Evolutionary conservation across 64 coral and sea anemone species (phyloP).

Genomic region (Montipora foliosa): DNA sequence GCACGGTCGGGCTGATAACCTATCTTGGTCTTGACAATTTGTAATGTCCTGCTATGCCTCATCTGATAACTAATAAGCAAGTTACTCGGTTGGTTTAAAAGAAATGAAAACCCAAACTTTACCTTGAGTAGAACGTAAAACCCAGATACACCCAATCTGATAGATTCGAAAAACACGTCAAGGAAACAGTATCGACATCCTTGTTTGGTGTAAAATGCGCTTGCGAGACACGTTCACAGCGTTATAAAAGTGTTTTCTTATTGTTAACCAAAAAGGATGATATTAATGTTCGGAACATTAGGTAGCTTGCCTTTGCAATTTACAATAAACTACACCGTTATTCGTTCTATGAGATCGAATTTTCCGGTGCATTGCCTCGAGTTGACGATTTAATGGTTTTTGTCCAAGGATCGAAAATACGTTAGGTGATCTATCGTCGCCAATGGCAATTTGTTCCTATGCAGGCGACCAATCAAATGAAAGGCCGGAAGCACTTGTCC

Average conservation of each 20-base stretch:
- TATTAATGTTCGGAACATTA: neutral
- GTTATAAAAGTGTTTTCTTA: neutral
- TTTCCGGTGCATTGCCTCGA: neutral
- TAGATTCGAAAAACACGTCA: no score
- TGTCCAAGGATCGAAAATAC: neutral
- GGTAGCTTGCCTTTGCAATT: neutral
- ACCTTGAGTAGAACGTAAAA: no score
- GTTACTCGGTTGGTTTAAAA: no score
- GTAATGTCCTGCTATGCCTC: no score
- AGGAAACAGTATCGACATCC: no score
- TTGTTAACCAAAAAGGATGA: neutral
- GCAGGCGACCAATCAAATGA: neutral
- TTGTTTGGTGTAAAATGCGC: no score
- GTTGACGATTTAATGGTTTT: neutral
- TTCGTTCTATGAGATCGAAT: neutral
- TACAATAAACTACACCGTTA: neutral
- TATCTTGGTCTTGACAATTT: no score
- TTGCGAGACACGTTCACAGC: no score
- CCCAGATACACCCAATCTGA: no score
- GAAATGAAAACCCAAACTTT: no score
- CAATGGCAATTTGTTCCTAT: constrained; percentile 30
- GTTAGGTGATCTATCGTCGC: neutral
- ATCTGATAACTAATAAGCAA: no score
- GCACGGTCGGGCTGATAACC: no score
- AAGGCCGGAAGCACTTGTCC: neutral